Conservation (phyloP, 2,113 vertebrate genomes). For the Myotis brandtii region DNA sequence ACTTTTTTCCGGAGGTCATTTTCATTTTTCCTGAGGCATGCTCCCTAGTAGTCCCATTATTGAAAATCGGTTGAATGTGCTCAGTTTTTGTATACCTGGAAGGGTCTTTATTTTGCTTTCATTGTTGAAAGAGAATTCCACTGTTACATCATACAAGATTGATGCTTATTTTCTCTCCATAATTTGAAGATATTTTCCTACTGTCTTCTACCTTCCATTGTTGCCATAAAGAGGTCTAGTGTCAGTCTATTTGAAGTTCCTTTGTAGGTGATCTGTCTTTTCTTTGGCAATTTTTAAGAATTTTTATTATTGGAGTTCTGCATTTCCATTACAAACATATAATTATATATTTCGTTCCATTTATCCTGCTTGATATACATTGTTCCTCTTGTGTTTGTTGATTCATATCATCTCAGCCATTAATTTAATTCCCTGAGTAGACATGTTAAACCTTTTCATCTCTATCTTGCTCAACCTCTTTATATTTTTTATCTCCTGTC, state of each 20-base stretch:
- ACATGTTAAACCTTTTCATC: neutral
- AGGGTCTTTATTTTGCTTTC: neutral
- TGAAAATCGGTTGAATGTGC: neutral
- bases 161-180: neutral
- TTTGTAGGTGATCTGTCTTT: neutral
- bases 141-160: neutral
- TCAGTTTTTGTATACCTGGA: neutral
- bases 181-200: neutral
- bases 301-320: neutral
- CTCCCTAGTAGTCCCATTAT: neutral
- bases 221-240: neutral
- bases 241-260: neutral
- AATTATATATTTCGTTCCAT: neutral
- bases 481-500: neutral
- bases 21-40: neutral
- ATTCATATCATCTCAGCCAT: neutral
- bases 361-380: neutral
- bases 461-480: neutral
- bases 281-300: neutral
- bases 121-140: neutral
- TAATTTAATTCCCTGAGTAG: constrained; percentile 7
- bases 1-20: neutral
- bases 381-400: neutral
- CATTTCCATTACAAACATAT: neutral
- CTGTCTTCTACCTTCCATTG: neutral